Evolutionary conservation across 2,888 invertebrate genomes (phyloP).

Genomic region (Crematogaster levior): DNA sequence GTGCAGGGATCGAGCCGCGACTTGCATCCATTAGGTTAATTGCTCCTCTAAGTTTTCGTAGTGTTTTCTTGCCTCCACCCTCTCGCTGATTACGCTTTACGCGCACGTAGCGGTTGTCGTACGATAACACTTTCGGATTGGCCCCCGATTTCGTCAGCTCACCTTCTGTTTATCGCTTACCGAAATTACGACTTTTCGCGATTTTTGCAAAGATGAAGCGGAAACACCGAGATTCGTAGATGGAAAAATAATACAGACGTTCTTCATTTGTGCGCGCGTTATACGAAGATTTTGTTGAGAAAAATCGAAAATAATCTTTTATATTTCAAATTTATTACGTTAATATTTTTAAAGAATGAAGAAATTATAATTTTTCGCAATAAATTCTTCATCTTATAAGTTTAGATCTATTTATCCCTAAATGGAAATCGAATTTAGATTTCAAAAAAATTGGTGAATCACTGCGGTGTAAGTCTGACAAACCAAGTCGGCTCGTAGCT

Average conservation of each 20-base stretch:
- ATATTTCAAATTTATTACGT: too few relatives aligned
- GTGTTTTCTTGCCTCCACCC: slow-evolving; percentile 67
- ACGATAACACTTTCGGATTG: slow-evolving; percentile 75
- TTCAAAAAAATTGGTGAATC: too few relatives aligned
- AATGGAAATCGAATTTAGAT: too few relatives aligned
- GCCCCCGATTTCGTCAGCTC: slow-evolving; percentile 54
- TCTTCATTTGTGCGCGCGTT: background rate
- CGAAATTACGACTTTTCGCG: background rate
- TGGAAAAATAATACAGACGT: background rate
- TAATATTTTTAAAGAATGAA: too few relatives aligned
- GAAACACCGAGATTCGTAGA: background rate
- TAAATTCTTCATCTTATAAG: too few relatives aligned
- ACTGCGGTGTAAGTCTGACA: too few relatives aligned
- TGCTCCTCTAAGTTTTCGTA: slow-evolving; percentile 81
- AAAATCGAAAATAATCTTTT: background rate
- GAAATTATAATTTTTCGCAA: too few relatives aligned
- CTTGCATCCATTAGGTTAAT: slow-evolving; percentile 86
- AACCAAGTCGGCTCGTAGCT: too few relatives aligned
- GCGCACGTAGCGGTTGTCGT: slow-evolving; percentile 66
- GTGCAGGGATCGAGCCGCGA: slow-evolving; percentile 83
- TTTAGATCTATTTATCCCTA: too few relatives aligned
- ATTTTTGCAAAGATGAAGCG: background rate
- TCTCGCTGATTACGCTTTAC: slow-evolving; percentile 74
- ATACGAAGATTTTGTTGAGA: background rate
- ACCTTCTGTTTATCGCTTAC: slow-evolving; percentile 49